A percentile compares a stretch with the other conserved stretches of the same genome.
These are phyloP conservation scores for Morus bassanus DNA, from an alignment of 2,797 vertebrate genomes.

Conservation along the genomic window DNA sequence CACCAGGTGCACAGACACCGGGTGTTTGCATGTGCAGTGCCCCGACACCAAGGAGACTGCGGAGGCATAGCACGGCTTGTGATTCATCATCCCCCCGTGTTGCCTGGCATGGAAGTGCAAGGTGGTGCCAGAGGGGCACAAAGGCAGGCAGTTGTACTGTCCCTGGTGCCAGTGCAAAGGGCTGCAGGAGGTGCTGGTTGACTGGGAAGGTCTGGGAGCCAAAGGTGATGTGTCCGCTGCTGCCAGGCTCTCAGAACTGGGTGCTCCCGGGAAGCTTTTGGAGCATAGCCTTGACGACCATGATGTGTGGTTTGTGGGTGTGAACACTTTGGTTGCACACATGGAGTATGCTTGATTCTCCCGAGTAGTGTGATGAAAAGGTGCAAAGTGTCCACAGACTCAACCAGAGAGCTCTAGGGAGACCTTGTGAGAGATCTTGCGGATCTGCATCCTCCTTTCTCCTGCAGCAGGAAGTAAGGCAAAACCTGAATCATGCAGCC, in stretches of 20 bases:
- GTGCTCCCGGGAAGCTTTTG: neutral
- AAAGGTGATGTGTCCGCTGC: neutral
- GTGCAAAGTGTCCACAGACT: neutral
- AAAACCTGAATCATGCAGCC: neutral
- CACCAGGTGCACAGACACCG: no score
- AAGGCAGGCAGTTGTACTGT: neutral
- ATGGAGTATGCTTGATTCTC: neutral
- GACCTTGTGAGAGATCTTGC: neutral
- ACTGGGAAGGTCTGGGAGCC: neutral
- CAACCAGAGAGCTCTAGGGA: neutral
- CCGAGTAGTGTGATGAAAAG: neutral
- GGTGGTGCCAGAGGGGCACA: neutral
- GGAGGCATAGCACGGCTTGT: neutral
- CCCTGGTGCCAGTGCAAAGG: neutral
- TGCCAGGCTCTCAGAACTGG: neutral
- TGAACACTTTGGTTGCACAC: neutral
- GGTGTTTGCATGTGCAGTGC: neutral
- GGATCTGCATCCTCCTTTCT: neutral
- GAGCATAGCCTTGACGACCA: neutral
- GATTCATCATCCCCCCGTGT: neutral
- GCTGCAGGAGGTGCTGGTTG: neutral
- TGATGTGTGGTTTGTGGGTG: neutral
- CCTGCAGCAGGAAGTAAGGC: neutral
- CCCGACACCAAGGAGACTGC: neutral
- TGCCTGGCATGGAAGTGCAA: neutral